A percentile compares a stretch with the other conserved stretches of the same genome.
phyloP scores from a whole-genome alignment of 2,797 vertebrate species.

The Sebastes glaucus region DNA sequence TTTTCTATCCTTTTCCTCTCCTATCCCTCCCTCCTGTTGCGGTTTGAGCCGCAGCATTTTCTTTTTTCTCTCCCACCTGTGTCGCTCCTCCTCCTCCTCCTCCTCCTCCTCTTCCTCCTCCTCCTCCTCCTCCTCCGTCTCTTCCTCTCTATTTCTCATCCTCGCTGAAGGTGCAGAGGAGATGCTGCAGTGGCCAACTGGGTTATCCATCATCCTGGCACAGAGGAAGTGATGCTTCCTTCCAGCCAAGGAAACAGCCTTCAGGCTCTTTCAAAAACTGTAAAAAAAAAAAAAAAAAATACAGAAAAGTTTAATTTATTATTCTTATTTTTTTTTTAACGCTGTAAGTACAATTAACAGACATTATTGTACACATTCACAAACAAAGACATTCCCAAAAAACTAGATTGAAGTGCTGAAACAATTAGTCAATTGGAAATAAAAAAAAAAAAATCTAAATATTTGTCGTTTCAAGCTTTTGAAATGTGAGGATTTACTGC shows the following conservation, averaged over 20 bases:
- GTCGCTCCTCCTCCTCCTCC: neutral
- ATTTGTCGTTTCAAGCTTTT: neutral
- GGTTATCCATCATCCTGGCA: conserved; percentile 45
- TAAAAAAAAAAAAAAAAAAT: neutral
- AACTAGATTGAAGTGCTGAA: neutral
- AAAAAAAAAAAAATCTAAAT: neutral
- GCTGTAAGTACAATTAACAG: neutral
- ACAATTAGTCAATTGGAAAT: neutral
- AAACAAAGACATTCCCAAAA: neutral
- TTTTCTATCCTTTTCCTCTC: neutral
- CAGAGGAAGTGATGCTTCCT: conserved; percentile 37
- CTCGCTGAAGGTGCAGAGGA: conserved; percentile 23
- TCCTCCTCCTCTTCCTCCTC: neutral
- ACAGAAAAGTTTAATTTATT: neutral
- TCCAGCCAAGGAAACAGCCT: neutral
- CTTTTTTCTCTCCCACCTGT: conserved; percentile 37
- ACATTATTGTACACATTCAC: neutral
- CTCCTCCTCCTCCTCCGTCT: neutral
- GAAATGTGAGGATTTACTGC: neutral
- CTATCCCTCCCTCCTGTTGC: neutral
- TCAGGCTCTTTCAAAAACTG: neutral
- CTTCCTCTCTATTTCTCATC: conserved; percentile 13
- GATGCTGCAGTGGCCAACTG: conserved; percentile 22
- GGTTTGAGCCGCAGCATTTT: neutral
- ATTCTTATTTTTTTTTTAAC: neutral